A percentile compares a stretch with the other conserved stretches of the same genome.
Conservation (phyloP, 2,888 invertebrate genomes). For the Stenodema calcarata region DNA sequence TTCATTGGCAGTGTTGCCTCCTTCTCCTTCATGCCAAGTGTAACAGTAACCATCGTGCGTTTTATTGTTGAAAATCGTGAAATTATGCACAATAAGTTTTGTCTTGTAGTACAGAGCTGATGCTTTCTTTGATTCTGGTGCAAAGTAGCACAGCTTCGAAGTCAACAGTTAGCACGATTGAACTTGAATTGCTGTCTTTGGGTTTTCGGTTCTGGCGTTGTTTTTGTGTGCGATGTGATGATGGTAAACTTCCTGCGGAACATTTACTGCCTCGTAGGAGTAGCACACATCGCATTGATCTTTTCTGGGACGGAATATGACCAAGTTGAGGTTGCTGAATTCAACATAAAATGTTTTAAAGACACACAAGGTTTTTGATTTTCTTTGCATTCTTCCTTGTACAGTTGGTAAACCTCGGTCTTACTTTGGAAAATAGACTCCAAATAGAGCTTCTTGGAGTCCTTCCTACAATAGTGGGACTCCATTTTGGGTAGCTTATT, state of each 20-base stretch:
- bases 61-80: background rate
- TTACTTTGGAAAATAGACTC: no score
- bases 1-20: no score
- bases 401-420: no score
- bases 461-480: no score
- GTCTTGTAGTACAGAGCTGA: constrained; percentile 25
- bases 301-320: no score
- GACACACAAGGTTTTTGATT: no score
- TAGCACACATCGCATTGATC: background rate
- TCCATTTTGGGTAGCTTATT: no score
- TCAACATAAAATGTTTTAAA: no score
- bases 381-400: no score
- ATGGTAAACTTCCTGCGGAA: background rate
- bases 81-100: constrained; percentile 15
- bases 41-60: constrained; percentile 20
- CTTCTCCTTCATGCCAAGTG: constrained; percentile 4
- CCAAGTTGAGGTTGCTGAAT: no score
- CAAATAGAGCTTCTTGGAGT: no score
- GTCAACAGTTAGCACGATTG: no score
- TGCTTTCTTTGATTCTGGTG: background rate
- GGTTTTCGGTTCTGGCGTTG: background rate
- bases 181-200: background rate
- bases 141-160: constrained; percentile 13
- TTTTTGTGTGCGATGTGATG: background rate
- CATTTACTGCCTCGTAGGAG: background rate